Percentiles rank a stretch among this genome's conserved stretches.
Conservation (phyloP, 2,888 invertebrate genomes). For the Amiota communis region DNA sequence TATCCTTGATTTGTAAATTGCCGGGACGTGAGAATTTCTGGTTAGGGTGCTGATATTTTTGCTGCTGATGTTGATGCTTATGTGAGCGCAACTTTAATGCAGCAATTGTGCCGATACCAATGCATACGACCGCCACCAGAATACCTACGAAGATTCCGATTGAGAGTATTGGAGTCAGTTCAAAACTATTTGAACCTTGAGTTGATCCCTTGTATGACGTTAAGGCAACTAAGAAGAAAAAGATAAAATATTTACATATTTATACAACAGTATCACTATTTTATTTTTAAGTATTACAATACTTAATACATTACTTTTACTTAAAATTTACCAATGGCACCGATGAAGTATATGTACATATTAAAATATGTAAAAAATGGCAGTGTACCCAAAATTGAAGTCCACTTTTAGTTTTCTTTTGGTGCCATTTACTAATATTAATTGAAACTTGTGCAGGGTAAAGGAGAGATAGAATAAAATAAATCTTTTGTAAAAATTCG, state of each 20-base stretch:
- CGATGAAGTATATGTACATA: no score
- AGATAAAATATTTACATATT: background rate
- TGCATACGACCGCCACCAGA: constrained; percentile 72
- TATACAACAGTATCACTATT: no score
- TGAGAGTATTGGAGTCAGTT: constrained; percentile 75
- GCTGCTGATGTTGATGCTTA: constrained; percentile 69
- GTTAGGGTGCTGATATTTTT: constrained; percentile 71
- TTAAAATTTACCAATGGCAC: no score
- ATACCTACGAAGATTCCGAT: constrained; percentile 74
- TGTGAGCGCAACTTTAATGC: constrained; percentile 72
- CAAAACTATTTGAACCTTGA: constrained; percentile 74
- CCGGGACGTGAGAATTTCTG: constrained; percentile 77
- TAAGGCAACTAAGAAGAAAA: constrained; percentile 66
- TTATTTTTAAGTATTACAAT: no score
- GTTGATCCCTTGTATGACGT: constrained; percentile 74
- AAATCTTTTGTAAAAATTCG: no score
- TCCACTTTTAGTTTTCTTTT: no score
- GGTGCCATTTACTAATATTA: no score
- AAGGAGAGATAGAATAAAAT: no score
- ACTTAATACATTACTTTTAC: no score
- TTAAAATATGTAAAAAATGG: no score
- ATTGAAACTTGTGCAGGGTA: no score
- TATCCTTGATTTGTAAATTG: constrained; percentile 79
- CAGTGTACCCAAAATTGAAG: no score
- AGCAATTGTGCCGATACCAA: constrained; percentile 72